phyloP scores from a whole-genome alignment of 1,140 invertebrate genomes.

The Ylistrum balloti region DNA sequence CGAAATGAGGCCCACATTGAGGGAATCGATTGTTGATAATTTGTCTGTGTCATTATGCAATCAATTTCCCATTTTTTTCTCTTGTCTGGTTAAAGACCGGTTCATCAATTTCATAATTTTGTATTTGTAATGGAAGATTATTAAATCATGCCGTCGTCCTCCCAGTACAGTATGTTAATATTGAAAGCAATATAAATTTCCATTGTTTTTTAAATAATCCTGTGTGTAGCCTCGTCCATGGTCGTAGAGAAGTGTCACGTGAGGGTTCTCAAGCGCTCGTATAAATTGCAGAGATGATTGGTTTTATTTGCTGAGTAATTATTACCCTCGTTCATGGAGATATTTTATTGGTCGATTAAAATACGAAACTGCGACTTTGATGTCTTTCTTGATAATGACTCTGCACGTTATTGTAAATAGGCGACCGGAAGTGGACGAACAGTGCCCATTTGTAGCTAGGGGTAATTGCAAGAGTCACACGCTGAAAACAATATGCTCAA shows the following conservation, averaged over 20 bases:
- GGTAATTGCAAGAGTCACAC: neutral
- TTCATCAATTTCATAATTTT: neutral
- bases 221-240: neutral
- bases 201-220: neutral
- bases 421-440: constrained; percentile 11
- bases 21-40: neutral
- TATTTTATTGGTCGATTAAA: constrained; percentile 29
- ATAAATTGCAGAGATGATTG: constrained; percentile 28
- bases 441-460: neutral
- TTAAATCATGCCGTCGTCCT: neutral
- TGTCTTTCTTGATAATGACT: constrained; percentile 39
- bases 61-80: neutral
- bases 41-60: neutral
- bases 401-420: constrained; percentile 15
- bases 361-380: constrained; percentile 33
- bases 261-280: neutral
- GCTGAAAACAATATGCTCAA: constrained; percentile 20
- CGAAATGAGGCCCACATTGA: neutral
- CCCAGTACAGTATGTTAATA: too few species aligned
- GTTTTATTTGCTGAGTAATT: constrained; percentile 14
- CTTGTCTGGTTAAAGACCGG: neutral
- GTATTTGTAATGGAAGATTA: neutral
- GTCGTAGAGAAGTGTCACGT: neutral
- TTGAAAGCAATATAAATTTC: neutral
- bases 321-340: constrained; percentile 31